Evolutionary conservation across 2,888 invertebrate species (phyloP), one percentile per base, ranked within the genome.

Genomic region (Himalopsyche kuldschensis): DNA sequence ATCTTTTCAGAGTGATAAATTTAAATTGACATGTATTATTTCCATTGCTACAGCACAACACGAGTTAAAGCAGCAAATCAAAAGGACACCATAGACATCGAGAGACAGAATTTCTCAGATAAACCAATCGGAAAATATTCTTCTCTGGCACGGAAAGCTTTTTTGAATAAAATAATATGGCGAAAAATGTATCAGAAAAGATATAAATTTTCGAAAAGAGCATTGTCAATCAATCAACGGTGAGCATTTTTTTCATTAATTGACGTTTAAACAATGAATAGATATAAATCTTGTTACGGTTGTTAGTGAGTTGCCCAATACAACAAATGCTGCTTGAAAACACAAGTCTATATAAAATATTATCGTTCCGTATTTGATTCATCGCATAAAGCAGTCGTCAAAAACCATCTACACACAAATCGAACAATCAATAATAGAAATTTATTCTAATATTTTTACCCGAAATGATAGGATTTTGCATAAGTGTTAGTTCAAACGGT

Each of bases 231-330:
- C 86, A 86, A 86, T 86, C 86, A 80, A 78, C 31, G 63, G 35
- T 78, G 83, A 75, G 83, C 77, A 84, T 85, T 86, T 86, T 69
- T 86, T 86, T 85, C 86, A 85, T 85, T 86, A 86, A 86, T 86
- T 86, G 86, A 86, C 86, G 84, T 86, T 81, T 80, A 82, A 86
- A 86, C 86, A 86, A 86, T 86, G 86, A 85, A 86, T 86, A 85
- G 86, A 85, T 83, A 86, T 86, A 86, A 86, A 86, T 86, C 86
- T 86, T 83, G 78, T 75, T 81, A 80, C 75, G 80, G 83, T 82
- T 85, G 84, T 85, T 82, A 83, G 83, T 24, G 35, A 41, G 79
- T n/a, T 46, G 31, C 69, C 69, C 69, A 69, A 69, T 47, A 27
- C 32, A 81, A 75, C 47, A 81, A 31, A 69, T 75, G 30, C 79